Evolutionary conservation across 2,113 vertebrate genomes (phyloP), one percentile per base, ranked within the genome.

Genomic region (Vimba vimba): DNA sequence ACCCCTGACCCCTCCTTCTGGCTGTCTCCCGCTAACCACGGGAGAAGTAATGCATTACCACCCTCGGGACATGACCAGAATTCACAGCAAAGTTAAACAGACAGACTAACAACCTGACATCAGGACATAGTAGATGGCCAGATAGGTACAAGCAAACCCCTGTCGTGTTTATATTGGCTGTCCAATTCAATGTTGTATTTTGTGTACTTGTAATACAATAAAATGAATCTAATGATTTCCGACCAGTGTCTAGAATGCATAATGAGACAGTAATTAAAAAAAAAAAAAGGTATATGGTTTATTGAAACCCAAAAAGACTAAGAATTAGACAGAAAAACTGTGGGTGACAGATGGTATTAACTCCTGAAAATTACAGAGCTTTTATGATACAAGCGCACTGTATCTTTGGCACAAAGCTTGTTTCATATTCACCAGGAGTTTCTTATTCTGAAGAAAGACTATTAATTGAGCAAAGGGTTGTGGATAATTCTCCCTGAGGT

Each of bases 61-160:
- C 50, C 25, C 45, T 27, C 36, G 4, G 15, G 45, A 25, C 69
- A 47, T 19, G 19, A 39, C 74, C 23, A 59, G 25, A 60, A 75
- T 84, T 82, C 81, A 52, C n/a, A 27, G 75, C 30, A 2, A 79
- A 80, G 52, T 80, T 73, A 79, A 78, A 83, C 76, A 45, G n/a
- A 69, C 23, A 1, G 59, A 64, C 68, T 36, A 84, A 83, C 43
- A 83, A 79, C 74, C 62, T 83, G 64, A 21, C 62, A 86, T 62
- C 39, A 57, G 25, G 47, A 69, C 19, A 85, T 39, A 74, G 62
- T 23, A 33, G 82, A 87, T 64, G 30, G 57, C 43, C 15, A 79
- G 36, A 81, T 17, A 85, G 25, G 19, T 85, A 77, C 36, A n/a
- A 68, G 57, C 68, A 57, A 73, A 36, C 55, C 78, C 52, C 52